Base-by-base conservation (phyloP, 2,888 invertebrate species). In the Halocaridina rubra region DNA sequence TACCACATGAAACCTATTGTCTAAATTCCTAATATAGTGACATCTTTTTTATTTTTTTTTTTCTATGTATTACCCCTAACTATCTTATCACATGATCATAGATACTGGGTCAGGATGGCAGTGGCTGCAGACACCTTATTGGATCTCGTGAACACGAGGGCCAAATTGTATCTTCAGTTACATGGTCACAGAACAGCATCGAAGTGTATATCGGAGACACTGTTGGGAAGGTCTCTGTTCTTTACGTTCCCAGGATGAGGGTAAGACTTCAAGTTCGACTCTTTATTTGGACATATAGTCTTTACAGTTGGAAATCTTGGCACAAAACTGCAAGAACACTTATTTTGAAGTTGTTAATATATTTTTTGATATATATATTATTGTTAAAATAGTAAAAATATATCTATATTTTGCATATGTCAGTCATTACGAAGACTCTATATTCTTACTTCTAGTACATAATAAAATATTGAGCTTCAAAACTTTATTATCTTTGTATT, bases 191-290 rank as follows among this genome's bases (percentile, higher is more conserved):
- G 10, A 29, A 30, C 39, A 39, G 24, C 22, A 30, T 46, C n/a
- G 85, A 85, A 33, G 57, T 85, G 16, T 85, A 81, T 33, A 85
- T 85, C 80, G 80, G 80, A n/a, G 85, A 85, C 27, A 71, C 59
- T 57, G 39, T 57, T 10, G 85, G 85, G 22, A 61, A 59, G 46
- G 71, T 85, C 7, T 81, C 85, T 30, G 76, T 85, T 24, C 76
- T 85, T 22, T 77, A 85, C 61, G 67, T 80, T 16, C 71, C 85
- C 24, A 77, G 67, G 27, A 85, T 71, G 75, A 76, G 76, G 77
- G 85, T 85, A 27, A 69, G 61, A 24, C 8, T 64, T 19, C 16
- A 24, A 24, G 16, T 27, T 59, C 27, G 10, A 74, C 3, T 19
- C 27, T 46, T 75, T 24, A n/a, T n/a, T n/a, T n/a, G n/a, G n/a